Percentiles rank a stretch among this genome's conserved stretches.
These are phyloP conservation scores for Trichonephila clavipes DNA, from an alignment of 1,140 invertebrate species.

Conservation along the genomic window DNA sequence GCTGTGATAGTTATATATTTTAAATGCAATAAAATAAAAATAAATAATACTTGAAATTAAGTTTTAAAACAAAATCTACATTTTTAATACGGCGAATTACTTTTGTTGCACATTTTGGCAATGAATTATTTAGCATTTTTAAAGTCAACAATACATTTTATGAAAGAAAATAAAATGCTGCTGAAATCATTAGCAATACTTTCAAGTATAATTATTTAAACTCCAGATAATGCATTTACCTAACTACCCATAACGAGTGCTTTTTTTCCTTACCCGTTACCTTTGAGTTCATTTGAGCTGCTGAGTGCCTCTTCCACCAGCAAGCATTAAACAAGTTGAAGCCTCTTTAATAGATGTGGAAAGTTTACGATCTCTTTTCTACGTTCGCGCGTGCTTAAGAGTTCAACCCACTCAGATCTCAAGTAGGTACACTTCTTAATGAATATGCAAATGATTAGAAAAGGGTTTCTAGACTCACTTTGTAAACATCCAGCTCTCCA, in stretches of 20 bases:
- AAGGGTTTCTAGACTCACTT: constrained; percentile 82
- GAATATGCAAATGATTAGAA: constrained; percentile 21
- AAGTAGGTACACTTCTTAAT: constrained; percentile 15
- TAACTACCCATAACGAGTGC: not conserved
- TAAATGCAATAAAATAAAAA: no score
- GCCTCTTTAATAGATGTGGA: not conserved
- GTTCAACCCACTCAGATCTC: not conserved
- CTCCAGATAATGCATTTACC: not conserved
- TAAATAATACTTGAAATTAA: no score
- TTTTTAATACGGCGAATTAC: no score
- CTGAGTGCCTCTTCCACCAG: not conserved
- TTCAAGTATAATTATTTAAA: not conserved
- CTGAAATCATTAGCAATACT: not conserved
- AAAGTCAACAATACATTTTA: no score
- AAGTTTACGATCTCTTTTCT: not conserved
- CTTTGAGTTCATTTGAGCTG: not conserved
- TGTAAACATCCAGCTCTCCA: constrained; percentile 96
- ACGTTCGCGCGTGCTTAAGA: not conserved
- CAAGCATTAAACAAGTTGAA: not conserved
- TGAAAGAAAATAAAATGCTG: no score
- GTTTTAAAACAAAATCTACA: no score
- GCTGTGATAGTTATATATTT: no score
- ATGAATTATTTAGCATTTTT: no score
- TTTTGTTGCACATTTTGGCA: no score
- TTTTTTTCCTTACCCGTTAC: not conserved